Evolutionary conservation across 2,113 vertebrate genomes (phyloP).

Genomic region (Desmodus rotundus): DNA sequence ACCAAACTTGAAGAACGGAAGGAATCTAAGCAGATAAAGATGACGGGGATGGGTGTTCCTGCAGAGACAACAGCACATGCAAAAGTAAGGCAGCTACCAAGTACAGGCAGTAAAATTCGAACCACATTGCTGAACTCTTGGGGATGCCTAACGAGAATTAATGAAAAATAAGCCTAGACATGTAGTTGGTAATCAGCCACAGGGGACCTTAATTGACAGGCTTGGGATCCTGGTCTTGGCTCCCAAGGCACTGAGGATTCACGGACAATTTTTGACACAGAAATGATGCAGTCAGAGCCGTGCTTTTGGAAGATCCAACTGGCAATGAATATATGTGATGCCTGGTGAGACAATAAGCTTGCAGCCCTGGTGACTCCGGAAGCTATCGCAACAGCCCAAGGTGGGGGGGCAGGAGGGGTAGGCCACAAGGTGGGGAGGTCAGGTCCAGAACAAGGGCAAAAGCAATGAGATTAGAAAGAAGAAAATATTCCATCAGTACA

Average conservation of each 20-base stretch:
- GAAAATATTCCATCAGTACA: not conserved
- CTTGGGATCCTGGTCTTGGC: not conserved
- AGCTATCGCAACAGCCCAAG: not conserved
- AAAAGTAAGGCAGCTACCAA: not conserved
- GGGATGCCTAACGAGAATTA: not conserved
- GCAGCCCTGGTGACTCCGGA: not conserved
- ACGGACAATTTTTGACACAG: not conserved
- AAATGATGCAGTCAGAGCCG: not conserved
- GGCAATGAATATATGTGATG: not conserved
- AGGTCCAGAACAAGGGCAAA: not conserved
- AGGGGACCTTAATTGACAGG: not conserved
- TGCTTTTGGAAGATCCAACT: not conserved
- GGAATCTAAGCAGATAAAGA: not conserved
- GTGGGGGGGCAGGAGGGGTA: fast-evolving
- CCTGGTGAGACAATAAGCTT: not conserved
- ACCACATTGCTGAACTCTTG: not conserved
- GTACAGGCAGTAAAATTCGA: not conserved
- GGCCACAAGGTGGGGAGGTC: too few relatives aligned
- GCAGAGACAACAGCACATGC: not conserved
- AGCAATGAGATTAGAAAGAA: not conserved
- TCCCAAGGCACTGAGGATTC: not conserved
- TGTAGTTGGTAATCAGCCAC: not conserved
- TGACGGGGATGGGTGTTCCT: not conserved
- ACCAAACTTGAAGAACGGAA: not conserved
- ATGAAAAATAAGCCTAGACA: not conserved